phyloP scores from a whole-genome alignment of 2,113 vertebrate genomes.

The Stomatorhinus ivindoensis region DNA sequence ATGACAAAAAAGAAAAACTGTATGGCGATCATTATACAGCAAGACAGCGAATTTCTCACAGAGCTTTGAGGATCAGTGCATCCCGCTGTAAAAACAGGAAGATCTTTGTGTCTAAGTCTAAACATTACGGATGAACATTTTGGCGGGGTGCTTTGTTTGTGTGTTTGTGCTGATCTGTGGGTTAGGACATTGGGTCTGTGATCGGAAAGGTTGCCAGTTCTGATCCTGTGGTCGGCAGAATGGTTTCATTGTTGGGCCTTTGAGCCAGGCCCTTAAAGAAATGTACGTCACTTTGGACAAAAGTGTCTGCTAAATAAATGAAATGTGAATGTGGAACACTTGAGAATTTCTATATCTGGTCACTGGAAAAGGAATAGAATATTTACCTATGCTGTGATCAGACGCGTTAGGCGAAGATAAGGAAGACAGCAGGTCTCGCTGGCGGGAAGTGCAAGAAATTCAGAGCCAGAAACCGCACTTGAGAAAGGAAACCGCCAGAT shows the following conservation, averaged over 20 bases:
- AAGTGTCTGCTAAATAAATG: not conserved
- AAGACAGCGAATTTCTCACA: not conserved
- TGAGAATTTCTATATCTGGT: too few relatives aligned
- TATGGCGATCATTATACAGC: not conserved
- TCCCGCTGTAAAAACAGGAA: not conserved
- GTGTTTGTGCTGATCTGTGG: not conserved
- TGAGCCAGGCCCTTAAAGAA: not conserved
- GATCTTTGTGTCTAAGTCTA: not conserved
- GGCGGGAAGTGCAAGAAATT: slow-evolving; percentile 43
- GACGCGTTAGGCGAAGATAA: not conserved
- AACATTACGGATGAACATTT: not conserved
- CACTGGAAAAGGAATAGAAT: not conserved
- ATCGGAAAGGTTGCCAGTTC: not conserved
- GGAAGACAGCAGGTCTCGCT: slow-evolving; percentile 16
- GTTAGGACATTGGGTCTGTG: not conserved
- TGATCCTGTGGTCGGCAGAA: not conserved
- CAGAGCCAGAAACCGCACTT: slow-evolving; percentile 14
- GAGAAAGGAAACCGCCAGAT: not conserved
- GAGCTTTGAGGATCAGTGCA: not conserved
- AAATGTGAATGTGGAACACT: not conserved
- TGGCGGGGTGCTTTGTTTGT: not conserved
- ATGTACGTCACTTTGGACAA: not conserved
- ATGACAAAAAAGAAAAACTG: not conserved
- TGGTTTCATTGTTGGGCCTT: not conserved
- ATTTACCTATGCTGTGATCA: not conserved